Base-by-base conservation (phyloP, 2,113 vertebrate genomes). In the Piprites chloris region DNA sequence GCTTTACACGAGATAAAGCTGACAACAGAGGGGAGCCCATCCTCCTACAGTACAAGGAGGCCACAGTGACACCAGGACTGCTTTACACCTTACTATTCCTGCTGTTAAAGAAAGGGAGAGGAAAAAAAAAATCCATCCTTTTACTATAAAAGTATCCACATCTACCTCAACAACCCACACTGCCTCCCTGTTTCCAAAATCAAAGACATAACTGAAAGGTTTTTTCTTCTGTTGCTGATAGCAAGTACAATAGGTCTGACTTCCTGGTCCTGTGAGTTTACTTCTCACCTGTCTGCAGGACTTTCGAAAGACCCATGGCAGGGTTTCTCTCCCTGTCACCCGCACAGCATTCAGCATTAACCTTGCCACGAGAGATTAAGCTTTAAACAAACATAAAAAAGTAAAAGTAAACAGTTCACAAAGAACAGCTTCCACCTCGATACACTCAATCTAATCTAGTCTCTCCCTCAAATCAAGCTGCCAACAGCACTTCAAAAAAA, bases 351-450 rank as follows among this genome's bases (percentile, higher is more conserved):
- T 86, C 49, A 55, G 86, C 69, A 87, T 69, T 73, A 92, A 56
- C 50, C 35, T 16, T 56, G 75, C 69, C 3, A 0, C 32, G 37
- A 76, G 76, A 87, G 80, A 87, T 77, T 85, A 94, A 74, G 44
- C 59, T 93, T 93, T 86, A 83, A 80, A 65, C 61, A 96, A 92
- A 94, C 50, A 87, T 22, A 14, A 90, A 80, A 90, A 85, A 68
- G 73, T 27, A 66, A 85, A 93, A 86, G 90, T 69, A 95, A 95
- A 95, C 79, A 86, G 53, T 50, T 71, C 49, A 90, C 74, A 95
- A 73, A 85, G 47, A 89, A 85, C 74, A 89, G 89, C 76, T 93
- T 94, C 93, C 87, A 89, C 86, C 68, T 83, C 3, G 0, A 86
- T 53, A 84, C 32, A 69, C 66, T 90, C 76, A 88, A 69, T 59